These are phyloP conservation scores for Deroplatys truncata DNA, from an alignment of 2,888 invertebrate species.

Conservation along the genomic window DNA sequence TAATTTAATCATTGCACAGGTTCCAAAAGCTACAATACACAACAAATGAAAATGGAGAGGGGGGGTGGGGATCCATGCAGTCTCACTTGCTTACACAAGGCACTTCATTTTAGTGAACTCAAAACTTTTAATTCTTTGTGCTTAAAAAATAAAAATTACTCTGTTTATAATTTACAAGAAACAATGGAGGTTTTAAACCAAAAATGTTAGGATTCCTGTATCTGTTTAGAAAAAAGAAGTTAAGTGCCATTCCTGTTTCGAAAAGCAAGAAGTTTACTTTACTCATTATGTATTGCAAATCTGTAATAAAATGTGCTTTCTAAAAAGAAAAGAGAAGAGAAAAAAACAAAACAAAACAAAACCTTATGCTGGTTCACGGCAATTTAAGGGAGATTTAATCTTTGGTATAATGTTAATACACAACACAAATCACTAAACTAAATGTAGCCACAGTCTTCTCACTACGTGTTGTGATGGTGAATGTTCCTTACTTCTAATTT, in stretches of 20 bases:
- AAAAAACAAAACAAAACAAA: background rate
- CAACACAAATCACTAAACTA: background rate
- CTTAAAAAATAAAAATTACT: background rate
- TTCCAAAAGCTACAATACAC: background rate
- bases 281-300: background rate
- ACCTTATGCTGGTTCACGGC: background rate
- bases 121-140: background rate
- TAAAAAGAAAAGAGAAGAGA: background rate
- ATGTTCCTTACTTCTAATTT: background rate
- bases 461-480: background rate
- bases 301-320: background rate
- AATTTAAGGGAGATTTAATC: background rate
- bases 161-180: background rate
- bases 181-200: background rate
- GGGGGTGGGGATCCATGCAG: background rate
- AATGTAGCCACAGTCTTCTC: background rate
- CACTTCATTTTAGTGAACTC: background rate
- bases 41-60: background rate
- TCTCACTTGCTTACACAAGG: slow-evolving; percentile 9
- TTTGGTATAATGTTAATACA: background rate
- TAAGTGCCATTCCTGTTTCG: background rate
- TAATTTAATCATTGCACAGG: background rate
- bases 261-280: background rate
- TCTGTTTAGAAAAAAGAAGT: background rate
- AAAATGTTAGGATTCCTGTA: background rate